Conservation (phyloP, 1,140 invertebrate genomes). For the Lepidostoma basale region DNA sequence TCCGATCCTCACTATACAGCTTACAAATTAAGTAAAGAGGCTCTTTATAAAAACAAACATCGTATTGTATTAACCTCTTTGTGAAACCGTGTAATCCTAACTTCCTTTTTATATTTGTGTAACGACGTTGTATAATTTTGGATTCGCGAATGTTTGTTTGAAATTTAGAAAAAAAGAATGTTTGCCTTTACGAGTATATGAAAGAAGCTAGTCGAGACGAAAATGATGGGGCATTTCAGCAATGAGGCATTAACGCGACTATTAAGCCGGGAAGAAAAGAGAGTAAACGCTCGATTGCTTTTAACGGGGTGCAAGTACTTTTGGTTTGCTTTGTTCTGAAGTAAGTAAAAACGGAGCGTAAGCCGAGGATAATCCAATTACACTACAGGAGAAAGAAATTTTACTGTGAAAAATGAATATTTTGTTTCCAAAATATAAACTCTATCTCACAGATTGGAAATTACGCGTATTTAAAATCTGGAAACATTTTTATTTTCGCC, state of each 20-base stretch:
- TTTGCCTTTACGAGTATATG: not conserved
- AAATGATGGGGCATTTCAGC: constrained; percentile 24
- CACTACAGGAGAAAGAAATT: not conserved
- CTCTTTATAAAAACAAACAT: not conserved
- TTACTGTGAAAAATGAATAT: constrained; percentile 14
- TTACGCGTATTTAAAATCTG: constrained; percentile 12
- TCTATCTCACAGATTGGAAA: not conserved
- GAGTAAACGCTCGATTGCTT: constrained; percentile 21
- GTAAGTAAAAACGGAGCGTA: not conserved
- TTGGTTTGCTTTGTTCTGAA: constrained; percentile 14
- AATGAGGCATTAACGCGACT: constrained; percentile 20
- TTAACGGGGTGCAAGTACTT: not conserved
- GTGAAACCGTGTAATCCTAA: too few species aligned
- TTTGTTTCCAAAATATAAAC: not conserved
- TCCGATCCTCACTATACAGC: not conserved
- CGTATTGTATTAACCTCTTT: too few species aligned
- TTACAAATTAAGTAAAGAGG: not conserved
- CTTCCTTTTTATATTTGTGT: too few species aligned
- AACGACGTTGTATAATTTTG: too few species aligned
- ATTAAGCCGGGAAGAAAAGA: constrained; percentile 19
- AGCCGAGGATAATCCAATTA: constrained; percentile 16
- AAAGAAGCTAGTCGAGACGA: constrained; percentile 7
- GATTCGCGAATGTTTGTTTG: not conserved
- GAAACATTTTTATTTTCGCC: too few species aligned
- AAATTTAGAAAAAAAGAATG: constrained; percentile 14